Percentiles rank a stretch among this genome's conserved stretches.
Conservation (phyloP, 2,888 invertebrate genomes). For the Celastrina argiolus region DNA sequence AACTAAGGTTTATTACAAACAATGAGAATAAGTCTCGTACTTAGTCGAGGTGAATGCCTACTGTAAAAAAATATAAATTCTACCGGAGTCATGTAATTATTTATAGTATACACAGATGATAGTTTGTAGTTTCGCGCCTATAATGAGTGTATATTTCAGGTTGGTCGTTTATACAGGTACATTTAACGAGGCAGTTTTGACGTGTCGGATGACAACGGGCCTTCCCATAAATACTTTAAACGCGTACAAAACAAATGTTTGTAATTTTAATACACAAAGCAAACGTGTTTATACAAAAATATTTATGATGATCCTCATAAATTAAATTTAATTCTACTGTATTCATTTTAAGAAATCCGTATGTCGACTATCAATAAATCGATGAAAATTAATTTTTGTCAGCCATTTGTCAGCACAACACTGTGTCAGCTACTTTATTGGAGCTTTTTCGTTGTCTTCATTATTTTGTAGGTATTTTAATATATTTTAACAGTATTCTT, state of each 20-base stretch:
- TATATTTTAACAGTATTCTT: neutral
- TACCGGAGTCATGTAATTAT: neutral
- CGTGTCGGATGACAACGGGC: constrained; percentile 52
- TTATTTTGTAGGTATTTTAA: neutral
- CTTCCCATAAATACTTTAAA: constrained; percentile 45
- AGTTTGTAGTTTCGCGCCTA: constrained; percentile 40
- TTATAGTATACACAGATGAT: constrained; percentile 12
- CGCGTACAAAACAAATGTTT: constrained; percentile 42
- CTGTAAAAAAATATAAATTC: neutral
- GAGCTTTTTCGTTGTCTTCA: neutral
- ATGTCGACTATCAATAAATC: neutral
- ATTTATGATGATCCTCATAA: neutral
- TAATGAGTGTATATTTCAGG: constrained; percentile 38
- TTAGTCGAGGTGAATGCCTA: neutral
- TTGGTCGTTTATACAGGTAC: constrained; percentile 38
- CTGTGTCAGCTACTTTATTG: constrained; percentile 8
- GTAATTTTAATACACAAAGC: constrained; percentile 19
- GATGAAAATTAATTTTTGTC: neutral
- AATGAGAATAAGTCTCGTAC: neutral
- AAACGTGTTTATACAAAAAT: constrained; percentile 11
- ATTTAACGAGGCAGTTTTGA: constrained; percentile 43
- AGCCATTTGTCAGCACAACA: neutral
- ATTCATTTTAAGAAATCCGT: neutral
- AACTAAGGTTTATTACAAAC: too few species aligned
- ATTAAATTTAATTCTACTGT: neutral